Evolutionary conservation across 1,140 invertebrate genomes (phyloP).

Genomic region (Aphelenchoides besseyi): DNA sequence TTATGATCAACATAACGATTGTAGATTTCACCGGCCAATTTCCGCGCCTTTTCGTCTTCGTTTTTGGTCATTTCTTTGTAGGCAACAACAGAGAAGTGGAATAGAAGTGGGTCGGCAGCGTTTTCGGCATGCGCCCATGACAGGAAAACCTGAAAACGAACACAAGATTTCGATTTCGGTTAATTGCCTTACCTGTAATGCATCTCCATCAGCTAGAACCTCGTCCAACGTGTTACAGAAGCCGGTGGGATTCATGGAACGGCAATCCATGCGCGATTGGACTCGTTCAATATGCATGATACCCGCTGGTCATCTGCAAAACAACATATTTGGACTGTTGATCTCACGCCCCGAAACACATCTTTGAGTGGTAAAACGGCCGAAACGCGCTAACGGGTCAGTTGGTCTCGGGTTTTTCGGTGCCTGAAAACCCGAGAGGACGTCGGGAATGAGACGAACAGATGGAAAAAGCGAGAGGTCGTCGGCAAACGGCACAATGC

Average conservation of each 20-base stretch:
- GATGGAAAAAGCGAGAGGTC: no score
- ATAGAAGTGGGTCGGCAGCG: neutral
- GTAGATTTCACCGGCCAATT: constrained; percentile 21
- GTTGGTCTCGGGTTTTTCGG: no score
- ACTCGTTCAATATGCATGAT: neutral
- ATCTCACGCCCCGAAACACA: neutral
- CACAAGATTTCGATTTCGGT: neutral
- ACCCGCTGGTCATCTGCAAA: constrained; percentile 5
- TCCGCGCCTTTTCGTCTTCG: neutral
- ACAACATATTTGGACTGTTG: neutral
- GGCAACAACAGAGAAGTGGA: constrained; percentile 19
- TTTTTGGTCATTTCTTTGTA: constrained; percentile 12
- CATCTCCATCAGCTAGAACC: constrained; percentile 17
- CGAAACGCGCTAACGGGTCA: no score
- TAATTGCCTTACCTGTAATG: neutral
- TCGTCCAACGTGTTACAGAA: neutral
- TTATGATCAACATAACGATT: neutral
- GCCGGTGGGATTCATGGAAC: neutral
- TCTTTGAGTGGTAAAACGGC: no score
- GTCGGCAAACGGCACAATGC: no score
- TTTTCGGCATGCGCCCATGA: constrained; percentile 2
- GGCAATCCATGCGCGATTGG: neutral
- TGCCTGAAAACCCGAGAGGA: no score
- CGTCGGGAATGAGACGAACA: no score
- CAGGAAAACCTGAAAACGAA: constrained; percentile 9